A percentile compares a stretch with the other conserved stretches of the same genome.
These are phyloP conservation scores for Thalpophila matura DNA, from an alignment of 2,888 invertebrate species.

Conservation along the genomic window DNA sequence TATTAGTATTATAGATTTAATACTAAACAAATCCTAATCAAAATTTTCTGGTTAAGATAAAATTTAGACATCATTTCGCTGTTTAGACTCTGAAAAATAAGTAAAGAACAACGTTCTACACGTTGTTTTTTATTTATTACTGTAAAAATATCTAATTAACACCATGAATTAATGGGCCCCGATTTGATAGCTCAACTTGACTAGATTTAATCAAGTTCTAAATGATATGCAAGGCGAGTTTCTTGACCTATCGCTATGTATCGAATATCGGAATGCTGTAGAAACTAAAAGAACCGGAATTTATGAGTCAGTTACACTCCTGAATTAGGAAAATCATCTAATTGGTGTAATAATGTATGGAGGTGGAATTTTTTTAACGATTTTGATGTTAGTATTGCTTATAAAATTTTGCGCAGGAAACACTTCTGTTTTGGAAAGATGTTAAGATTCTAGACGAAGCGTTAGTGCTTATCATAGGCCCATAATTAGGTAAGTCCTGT, in stretches of 20 bases:
- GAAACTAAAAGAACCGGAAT: conserved; percentile 58
- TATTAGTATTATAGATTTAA: too few relatives aligned
- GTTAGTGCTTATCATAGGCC: too few relatives aligned
- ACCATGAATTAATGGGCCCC: conserved; percentile 46
- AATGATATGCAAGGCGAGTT: conserved; percentile 77
- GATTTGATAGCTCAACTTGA: conserved; percentile 58
- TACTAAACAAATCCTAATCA: neutral
- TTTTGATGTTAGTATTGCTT: neutral
- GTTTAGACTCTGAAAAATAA: conserved; percentile 1
- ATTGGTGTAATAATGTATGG: conserved; percentile 33
- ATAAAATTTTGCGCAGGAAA: neutral
- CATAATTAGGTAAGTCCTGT: too few relatives aligned
- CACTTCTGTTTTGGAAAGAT: neutral
- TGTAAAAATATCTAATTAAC: conserved; percentile 54
- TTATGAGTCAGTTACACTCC: conserved; percentile 50
- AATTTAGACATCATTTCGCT: neutral
- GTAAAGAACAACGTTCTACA: conserved; percentile 17
- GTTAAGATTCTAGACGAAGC: too few relatives aligned
- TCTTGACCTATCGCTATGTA: conserved; percentile 72
- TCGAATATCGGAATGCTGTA: conserved; percentile 55
- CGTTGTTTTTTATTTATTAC: too few relatives aligned
- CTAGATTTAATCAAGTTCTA: conserved; percentile 71
- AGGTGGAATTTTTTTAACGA: conserved; percentile 8
- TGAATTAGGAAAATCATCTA: conserved; percentile 39
- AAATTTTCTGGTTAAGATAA: conserved; percentile 10